Evolutionary conservation across 2,888 invertebrate genomes (phyloP).

Genomic region (Agrochola lychnidis): DNA sequence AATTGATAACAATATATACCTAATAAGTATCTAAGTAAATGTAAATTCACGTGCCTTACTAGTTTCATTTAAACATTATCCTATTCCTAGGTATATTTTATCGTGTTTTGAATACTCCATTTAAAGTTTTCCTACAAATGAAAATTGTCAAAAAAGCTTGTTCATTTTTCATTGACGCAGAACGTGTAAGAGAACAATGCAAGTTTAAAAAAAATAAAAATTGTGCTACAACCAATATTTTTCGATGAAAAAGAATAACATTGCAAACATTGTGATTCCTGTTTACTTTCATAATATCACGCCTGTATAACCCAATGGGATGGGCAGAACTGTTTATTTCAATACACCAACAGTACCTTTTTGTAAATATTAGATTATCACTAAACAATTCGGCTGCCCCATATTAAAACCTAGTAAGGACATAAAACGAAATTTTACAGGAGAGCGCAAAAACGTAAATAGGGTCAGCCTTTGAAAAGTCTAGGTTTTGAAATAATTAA

Average conservation of each 20-base stretch:
- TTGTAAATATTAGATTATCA: conserved; percentile 2
- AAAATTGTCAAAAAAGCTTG: not conserved
- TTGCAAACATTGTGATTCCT: not conserved
- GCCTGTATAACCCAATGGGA: too few relatives aligned
- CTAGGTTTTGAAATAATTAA: too few relatives aligned
- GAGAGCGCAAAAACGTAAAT: too few relatives aligned
- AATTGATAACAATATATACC: not conserved
- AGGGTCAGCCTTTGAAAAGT: too few relatives aligned
- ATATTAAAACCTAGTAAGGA: too few relatives aligned
- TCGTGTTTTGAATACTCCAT: not conserved
- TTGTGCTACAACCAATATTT: not conserved
- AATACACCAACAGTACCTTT: not conserved
- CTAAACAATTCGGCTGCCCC: too few relatives aligned
- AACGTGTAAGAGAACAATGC: conserved; percentile 3
- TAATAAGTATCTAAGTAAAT: not conserved
- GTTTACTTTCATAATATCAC: not conserved
- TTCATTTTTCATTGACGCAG: not conserved
- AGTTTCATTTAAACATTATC: not conserved
- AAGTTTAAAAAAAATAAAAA: not conserved
- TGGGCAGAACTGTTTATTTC: not conserved
- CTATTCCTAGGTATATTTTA: not conserved
- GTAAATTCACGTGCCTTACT: not conserved
- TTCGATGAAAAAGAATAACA: not conserved
- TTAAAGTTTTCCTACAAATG: not conserved
- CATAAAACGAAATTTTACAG: too few relatives aligned